Evolutionary conservation across 2,113 vertebrate species (phyloP), one percentile per base, ranked within the genome.

Genomic region (Neolamprologus falcicula): DNA sequence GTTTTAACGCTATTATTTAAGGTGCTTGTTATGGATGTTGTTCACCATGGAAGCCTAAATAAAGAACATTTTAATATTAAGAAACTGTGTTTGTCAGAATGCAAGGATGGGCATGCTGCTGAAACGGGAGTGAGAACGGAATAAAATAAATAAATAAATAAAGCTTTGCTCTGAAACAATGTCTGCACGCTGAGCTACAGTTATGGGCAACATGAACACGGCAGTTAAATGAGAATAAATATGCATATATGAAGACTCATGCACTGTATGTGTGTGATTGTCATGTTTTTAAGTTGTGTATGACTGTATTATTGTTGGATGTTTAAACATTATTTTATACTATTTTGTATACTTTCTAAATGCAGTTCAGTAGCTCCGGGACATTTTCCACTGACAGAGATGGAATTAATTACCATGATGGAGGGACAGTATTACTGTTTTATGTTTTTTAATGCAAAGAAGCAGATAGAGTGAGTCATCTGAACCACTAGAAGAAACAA

Each of bases 1-100:
- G 86, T 90, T 93, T 84, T 86, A 42, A 80, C 4, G 28, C 9
- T 61, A 57, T 82, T 88, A 89, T 90, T 83, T 88, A 84, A 59
- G 84, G 71, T 76, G 28, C 52, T 84, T 85, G 12, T 76, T 33
- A 19, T 68, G 24, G 31, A 86, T 57, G 21, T 55, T 80, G n/a
- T 83, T 55, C 9, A 83, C n/a, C 80, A 84, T 84, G 35, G 17
- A 12, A 78, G 47, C 3, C 35, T 52, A n/a, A 90, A 88, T 87
- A 80, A 85, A 85, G 28, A 80, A 3, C 5, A 42, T 79, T 87
- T 76, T 85, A 86, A 8, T 24, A 63, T 86, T 16, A 79, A 40
- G 13, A 55, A 76, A 68, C 7, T n/a, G 19, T 79, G 14, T 28
- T 71, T 82, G 16, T 84, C 31, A 26, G 14, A 82, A 71, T 73